Percentiles rank a stretch among this genome's conserved stretches.
Evolutionary conservation across 2,797 vertebrate genomes (phyloP).

Genomic region (Sebastes itinus): DNA sequence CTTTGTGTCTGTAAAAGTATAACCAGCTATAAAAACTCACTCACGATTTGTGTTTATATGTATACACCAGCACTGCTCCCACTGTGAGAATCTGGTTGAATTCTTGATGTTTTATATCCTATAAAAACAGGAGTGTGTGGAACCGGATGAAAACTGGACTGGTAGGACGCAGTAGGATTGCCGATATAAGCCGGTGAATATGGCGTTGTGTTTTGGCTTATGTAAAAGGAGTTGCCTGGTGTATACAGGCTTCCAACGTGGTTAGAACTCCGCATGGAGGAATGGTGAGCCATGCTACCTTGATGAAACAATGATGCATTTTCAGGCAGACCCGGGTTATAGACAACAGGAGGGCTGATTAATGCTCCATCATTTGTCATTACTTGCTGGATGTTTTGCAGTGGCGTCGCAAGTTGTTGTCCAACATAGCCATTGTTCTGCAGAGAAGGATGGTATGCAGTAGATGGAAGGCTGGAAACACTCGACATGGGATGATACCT

Average conservation of each 20-base stretch:
- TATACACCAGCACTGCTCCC: constrained; percentile 61
- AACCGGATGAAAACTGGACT: constrained; percentile 61
- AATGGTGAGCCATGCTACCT: constrained; percentile 10
- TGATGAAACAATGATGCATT: constrained; percentile 54
- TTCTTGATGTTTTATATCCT: constrained; percentile 60
- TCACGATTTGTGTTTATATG: constrained; percentile 56
- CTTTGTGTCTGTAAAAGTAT: background rate
- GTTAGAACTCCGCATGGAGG: constrained; percentile 44
- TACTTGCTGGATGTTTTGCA: constrained; percentile 34
- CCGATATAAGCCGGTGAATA: constrained; percentile 7
- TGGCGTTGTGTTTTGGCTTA: constrained; percentile 27
- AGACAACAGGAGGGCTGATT: constrained; percentile 39
- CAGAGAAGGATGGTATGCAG: constrained; percentile 26
- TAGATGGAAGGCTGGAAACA: constrained; percentile 40
- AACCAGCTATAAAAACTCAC: background rate
- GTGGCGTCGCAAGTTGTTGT: constrained; percentile 23
- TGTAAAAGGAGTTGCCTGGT: constrained; percentile 50
- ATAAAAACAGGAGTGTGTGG: constrained; percentile 71
- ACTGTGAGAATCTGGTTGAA: constrained; percentile 24
- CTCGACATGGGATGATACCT: constrained; percentile 62
- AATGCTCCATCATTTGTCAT: constrained; percentile 19
- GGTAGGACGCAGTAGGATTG: constrained; percentile 45
- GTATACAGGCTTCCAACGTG: constrained; percentile 42
- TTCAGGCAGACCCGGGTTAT: constrained; percentile 34
- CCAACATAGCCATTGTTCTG: constrained; percentile 19